Base-by-base conservation (phyloP, 2,113 vertebrate species). In the Pseudopipra pipra region DNA sequence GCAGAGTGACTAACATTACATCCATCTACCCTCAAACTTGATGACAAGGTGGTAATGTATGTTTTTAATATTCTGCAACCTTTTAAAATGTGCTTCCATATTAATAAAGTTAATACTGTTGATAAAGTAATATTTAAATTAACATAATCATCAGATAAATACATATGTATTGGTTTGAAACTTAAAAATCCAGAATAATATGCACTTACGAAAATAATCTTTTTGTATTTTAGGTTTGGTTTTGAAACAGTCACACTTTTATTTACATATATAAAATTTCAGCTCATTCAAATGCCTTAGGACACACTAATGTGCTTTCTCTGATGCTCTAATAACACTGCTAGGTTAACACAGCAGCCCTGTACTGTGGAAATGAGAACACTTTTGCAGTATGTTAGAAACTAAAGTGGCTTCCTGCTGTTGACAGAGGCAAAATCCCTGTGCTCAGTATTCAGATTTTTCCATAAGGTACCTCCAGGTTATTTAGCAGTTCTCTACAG, bases 401-500 rank as follows among this genome's bases (percentile, higher is more conserved):
- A 80, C 21, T 63, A 55, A 93, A 72, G 71, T 44, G 41, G 56
- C 33, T 93, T 86, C 85, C 90, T 79, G 81, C 67, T 83, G 88
- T 66, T 76, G 71, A 85, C 46, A 84, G 49, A 84, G 73, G 78
- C n/a, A 81, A 91, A 81, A 84, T 62, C 49, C 73, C 56, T 46
- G 19, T 44, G 41, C 41, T 79, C 56, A n/a, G 28, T 66, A 43
- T 47, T 95, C 35, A 78, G 37, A 76, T 83, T 91, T 92, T 91
- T 82, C 84, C 75, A 63, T 72, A n/a, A 90, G 44, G 73, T 73
- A 93, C 52, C 65, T 91, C 75, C 68, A 88, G 61, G 75, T 97
- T 94, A 73, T 89, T 91, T 88, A 72, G 65, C 61, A 33, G 62
- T 85, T 93, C 70, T 82, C 62, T 79, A 19, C 51, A 73, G 68